Conservation (phyloP, 1,140 invertebrate species). For the Drosophila subobscura region DNA sequence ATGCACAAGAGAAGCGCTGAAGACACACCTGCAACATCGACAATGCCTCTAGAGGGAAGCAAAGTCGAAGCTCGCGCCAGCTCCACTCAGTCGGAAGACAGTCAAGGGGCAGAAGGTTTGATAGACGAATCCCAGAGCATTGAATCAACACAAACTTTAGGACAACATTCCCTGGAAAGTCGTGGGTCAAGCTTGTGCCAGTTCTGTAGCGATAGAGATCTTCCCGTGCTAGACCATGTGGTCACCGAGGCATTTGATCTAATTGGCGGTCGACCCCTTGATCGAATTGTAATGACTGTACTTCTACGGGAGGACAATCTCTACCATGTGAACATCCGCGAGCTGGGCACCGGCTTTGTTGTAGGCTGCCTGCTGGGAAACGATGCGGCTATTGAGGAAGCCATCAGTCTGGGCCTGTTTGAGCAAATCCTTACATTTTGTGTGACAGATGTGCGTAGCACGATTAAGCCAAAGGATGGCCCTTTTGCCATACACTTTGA, state of each 20-base stretch:
- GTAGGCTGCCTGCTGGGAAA: conserved; percentile 60
- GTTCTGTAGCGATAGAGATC: conserved; percentile 17
- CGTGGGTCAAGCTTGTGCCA: conserved; percentile 20
- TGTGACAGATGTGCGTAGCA: conserved; percentile 40
- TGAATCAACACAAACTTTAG: too few relatives aligned
- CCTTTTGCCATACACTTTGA: conserved; percentile 38
- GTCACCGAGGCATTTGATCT: conserved; percentile 6
- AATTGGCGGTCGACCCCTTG: conserved; percentile 7
- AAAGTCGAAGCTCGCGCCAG: too few relatives aligned
- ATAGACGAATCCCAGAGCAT: too few relatives aligned
- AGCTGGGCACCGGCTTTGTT: conserved; percentile 18
- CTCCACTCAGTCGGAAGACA: too few relatives aligned
- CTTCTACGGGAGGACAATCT: conserved; percentile 43
- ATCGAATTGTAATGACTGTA: conserved; percentile 44
- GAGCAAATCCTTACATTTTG: conserved; percentile 61
- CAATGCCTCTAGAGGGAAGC: too few relatives aligned
- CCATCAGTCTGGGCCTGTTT: conserved; percentile 46
- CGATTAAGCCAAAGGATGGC: conserved; percentile 19
- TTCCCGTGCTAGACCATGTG: conserved; percentile 23
- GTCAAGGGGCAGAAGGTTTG: background rate
- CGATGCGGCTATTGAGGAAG: conserved; percentile 50
- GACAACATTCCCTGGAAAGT: background rate
- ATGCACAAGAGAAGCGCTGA: background rate
- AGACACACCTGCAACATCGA: background rate
- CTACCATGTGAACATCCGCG: conserved; percentile 63